A percentile compares a stretch with the other conserved stretches of the same genome.
These are phyloP conservation scores for Drosophila picticornis DNA, from an alignment of 2,888 invertebrate species.

Conservation along the genomic window DNA sequence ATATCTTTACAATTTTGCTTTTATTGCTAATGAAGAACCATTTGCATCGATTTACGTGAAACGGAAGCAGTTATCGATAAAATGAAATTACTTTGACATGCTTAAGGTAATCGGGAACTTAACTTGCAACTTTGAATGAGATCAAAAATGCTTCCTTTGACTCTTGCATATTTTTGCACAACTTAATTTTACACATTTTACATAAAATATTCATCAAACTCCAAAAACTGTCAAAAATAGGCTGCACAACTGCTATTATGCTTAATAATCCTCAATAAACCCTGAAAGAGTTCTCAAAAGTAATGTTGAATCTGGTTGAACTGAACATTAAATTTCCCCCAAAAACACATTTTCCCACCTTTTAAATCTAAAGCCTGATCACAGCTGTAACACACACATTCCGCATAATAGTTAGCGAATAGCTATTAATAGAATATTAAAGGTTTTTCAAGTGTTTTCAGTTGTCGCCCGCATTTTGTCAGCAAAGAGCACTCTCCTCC, in stretches of 20 bases:
- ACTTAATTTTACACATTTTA: neutral
- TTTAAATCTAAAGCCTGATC: neutral
- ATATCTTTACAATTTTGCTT: too few species aligned
- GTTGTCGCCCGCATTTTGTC: slow-evolving; percentile 41
- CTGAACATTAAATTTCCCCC: neutral
- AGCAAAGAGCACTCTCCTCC: neutral
- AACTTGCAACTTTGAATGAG: too few species aligned
- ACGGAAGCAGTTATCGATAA: too few species aligned
- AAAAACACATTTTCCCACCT: neutral
- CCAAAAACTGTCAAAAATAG: too few species aligned
- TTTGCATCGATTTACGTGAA: too few species aligned
- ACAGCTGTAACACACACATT: neutral
- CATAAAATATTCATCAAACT: neutral
- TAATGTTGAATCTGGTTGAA: neutral
- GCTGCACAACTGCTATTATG: neutral
- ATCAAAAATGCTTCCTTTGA: too few species aligned
- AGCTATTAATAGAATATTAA: slow-evolving; percentile 14
- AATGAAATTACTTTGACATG: too few species aligned
- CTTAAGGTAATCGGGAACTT: too few species aligned
- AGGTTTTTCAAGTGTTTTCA: slow-evolving; percentile 12
- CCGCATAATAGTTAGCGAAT: slow-evolving; percentile 9
- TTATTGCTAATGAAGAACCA: too few species aligned
- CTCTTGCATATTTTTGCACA: too few species aligned
- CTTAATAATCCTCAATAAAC: neutral
- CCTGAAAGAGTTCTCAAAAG: neutral